Base-by-base conservation (phyloP, 1,140 invertebrate species). In the Chrysoperla carnea region DNA sequence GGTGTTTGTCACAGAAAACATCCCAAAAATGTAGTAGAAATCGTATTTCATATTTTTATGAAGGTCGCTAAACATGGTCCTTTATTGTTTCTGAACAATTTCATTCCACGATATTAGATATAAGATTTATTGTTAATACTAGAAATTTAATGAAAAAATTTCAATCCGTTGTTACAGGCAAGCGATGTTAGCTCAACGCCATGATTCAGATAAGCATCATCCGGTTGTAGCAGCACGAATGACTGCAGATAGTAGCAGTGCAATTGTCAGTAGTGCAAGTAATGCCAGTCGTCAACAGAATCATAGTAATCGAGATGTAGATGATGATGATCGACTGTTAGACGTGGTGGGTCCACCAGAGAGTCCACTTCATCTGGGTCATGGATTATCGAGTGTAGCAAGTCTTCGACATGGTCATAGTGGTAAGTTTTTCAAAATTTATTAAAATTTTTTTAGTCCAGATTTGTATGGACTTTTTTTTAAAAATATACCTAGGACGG, bases 341-440 rank as follows among this genome's bases (percentile, higher is more conserved):
- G 86, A 90, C 58, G 87, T 90, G 2, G 87, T 89, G 0, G 86
- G 85, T 0, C 85, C 85, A 14, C 68, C 67, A 12, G 78, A 83
- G 48, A 81, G 78, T 51, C 81, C 81, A 0, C 70, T 79, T 27
- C 72, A 79, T 8, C 40, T 28, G 7, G 29, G 40, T 31, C 6
- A 8, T 8, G 28, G 29, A 2, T 17, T 33, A 33, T 13, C 14
- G n/a, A 11, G 17, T 6, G 8, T 33, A 33, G 8, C 36, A 15
- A n/a, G 17, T 12, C 29, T 41, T 12, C 17, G 40, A 7, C 40
- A 41, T 33, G 17, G 17, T 23, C 17, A 23, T 23, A 29, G 17
- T 13, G 40, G 40, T 41, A 41, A 31, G 29, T 41, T 1, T 4
- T 23, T 23, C 1, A 5, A 38, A 4, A 5, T 8, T 5, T 3